A percentile compares a stretch with the other conserved stretches of the same genome.
These are phyloP conservation scores for Patiria miniata DNA, from an alignment of 35 echinoderm and acorn worm genomes.

Conservation along the genomic window DNA sequence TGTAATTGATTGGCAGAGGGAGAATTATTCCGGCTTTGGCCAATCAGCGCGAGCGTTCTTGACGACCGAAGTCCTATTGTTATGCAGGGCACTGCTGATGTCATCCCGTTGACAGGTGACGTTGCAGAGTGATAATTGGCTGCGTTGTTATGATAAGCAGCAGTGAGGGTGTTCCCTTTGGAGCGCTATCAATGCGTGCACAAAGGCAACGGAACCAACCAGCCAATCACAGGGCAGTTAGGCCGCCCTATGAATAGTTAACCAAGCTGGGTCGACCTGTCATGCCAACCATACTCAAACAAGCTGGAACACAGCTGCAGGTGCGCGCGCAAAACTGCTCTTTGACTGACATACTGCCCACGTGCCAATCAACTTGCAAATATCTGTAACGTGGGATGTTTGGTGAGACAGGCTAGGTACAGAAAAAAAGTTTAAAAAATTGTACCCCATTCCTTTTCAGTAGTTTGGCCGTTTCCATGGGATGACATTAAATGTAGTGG, in stretches of 20 bases:
- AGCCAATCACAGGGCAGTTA: background rate
- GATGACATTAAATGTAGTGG: background rate
- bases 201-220: background rate
- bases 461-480: background rate
- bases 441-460: background rate
- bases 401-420: background rate
- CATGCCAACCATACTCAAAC: conserved; percentile 27
- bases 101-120: conserved; percentile 37
- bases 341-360: conserved; percentile 17
- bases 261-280: conserved; percentile 16
- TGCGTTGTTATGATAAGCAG: conserved; percentile 43
- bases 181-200: background rate
- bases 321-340: conserved; percentile 17
- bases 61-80: conserved; percentile 22
- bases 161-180: conserved; percentile 26
- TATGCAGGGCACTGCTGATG: conserved; percentile 10
- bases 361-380: background rate
- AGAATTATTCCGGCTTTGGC: conserved; percentile 40
- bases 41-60: conserved; percentile 50
- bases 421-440: background rate
- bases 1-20: conserved; percentile 60
- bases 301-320: conserved; percentile 22
- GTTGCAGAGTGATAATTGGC: conserved; percentile 23
- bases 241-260: conserved; percentile 10
- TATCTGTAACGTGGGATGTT: conserved; percentile 2